Conservation (phyloP, 1,140 invertebrate species). For the Leguminivora glycinivorella region DNA sequence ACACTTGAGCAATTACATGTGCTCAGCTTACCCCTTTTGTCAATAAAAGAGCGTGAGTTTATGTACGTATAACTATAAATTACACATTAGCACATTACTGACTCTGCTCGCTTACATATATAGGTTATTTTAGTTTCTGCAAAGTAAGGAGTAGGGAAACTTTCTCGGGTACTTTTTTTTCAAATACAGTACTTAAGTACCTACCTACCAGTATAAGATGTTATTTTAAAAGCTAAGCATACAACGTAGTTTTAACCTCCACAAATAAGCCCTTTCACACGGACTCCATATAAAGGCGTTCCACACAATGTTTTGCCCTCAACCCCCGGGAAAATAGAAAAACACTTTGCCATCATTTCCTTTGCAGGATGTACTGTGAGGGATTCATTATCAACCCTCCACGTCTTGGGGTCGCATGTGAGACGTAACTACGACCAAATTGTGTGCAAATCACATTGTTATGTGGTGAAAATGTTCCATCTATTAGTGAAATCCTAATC, state of each 20-base stretch:
- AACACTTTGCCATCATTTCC: constrained; percentile 75
- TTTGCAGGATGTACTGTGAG: constrained; percentile 63
- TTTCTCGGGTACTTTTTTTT: too few relatives aligned
- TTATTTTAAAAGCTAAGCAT: background rate
- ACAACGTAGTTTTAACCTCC: background rate
- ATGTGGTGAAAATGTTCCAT: background rate
- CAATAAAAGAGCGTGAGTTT: too few relatives aligned
- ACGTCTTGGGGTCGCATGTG: constrained; percentile 41
- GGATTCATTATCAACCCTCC: constrained; percentile 72
- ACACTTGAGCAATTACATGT: too few relatives aligned
- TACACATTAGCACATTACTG: too few relatives aligned
- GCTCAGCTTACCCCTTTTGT: too few relatives aligned
- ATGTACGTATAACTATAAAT: too few relatives aligned
- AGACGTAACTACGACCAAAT: background rate
- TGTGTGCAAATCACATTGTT: background rate
- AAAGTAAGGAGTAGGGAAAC: too few relatives aligned
- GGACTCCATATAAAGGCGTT: background rate
- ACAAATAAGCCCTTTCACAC: background rate
- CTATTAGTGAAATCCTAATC: background rate
- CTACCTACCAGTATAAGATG: background rate
- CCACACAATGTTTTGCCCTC: constrained; percentile 29
- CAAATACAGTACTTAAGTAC: background rate
- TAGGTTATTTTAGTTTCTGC: too few relatives aligned
- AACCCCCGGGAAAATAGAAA: constrained; percentile 59
- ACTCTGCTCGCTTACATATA: too few relatives aligned